These are phyloP conservation scores for Tribolium freemani DNA, from an alignment of 2,888 invertebrate genomes.

Conservation along the genomic window DNA sequence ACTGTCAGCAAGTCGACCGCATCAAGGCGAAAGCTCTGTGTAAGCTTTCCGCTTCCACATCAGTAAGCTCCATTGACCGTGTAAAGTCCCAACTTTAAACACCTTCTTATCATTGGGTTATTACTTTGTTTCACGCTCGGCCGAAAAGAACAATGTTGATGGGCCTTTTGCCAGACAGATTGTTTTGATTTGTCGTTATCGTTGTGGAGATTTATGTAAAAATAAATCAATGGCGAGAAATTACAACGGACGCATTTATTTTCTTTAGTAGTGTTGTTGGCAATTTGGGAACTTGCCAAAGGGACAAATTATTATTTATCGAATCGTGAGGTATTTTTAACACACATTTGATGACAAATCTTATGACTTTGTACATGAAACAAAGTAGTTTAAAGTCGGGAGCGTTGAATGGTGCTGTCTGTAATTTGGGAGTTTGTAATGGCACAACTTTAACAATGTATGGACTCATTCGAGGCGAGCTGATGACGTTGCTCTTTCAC, in stretches of 20 bases:
- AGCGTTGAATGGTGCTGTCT: slow-evolving; percentile 19
- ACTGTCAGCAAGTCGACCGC: slow-evolving; percentile 52
- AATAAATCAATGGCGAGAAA: slow-evolving; percentile 14
- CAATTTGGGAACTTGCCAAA: slow-evolving; percentile 19
- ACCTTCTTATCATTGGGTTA: slow-evolving; percentile 40
- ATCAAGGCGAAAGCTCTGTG: slow-evolving; percentile 51
- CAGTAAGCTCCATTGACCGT: slow-evolving; percentile 52
- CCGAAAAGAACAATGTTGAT: slow-evolving; percentile 1
- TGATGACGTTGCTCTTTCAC: slow-evolving; percentile 30
- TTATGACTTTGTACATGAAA: slow-evolving; percentile 3
- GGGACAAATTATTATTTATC: slow-evolving; percentile 26
- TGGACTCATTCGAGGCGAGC: slow-evolving; percentile 13
- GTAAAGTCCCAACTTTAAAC: slow-evolving; percentile 51
- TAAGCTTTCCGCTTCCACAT: slow-evolving; percentile 52
- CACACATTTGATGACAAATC: slow-evolving; percentile 16
- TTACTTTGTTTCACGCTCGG: slow-evolving; percentile 33
- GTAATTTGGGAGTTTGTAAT: slow-evolving; percentile 22
- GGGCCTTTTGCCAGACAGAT: slow-evolving; percentile 2
- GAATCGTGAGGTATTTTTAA: slow-evolving; percentile 5
- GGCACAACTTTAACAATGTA: slow-evolving; percentile 32
- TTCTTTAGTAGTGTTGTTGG: slow-evolving; percentile 6
- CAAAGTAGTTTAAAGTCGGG: slow-evolving; percentile 13
- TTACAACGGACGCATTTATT: slow-evolving; percentile 12
- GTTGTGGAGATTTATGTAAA: neutral
- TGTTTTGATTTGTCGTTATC: slow-evolving; percentile 10